A percentile compares a stretch with the other conserved stretches of the same genome.
phyloP scores from a whole-genome alignment of 2,888 invertebrate species.

The Amphipoea oculea region DNA sequence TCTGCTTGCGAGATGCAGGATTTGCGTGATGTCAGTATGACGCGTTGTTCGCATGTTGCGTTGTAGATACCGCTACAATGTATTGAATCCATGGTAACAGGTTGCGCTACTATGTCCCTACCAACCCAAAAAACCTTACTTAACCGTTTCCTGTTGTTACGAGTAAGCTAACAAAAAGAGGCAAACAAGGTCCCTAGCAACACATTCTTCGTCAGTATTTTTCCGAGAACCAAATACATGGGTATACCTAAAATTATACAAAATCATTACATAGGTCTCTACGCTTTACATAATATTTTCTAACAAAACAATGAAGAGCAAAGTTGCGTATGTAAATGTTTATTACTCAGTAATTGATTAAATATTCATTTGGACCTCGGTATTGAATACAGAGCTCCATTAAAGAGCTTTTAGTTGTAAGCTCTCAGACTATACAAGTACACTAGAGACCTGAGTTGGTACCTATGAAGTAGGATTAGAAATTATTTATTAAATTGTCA shows the following conservation, averaged over 20 bases:
- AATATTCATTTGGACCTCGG: slow-evolving; percentile 55
- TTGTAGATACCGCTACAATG: background rate
- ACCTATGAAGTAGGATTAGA: slow-evolving; percentile 11
- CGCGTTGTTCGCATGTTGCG: too few relatives aligned
- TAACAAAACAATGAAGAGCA: slow-evolving; percentile 20
- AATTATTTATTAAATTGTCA: slow-evolving; percentile 11
- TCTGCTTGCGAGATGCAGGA: too few relatives aligned
- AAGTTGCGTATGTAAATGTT: slow-evolving; percentile 38
- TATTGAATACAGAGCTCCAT: slow-evolving; percentile 31
- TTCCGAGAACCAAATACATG: background rate
- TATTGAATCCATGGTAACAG: background rate
- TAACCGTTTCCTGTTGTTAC: background rate
- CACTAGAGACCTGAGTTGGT: slow-evolving; percentile 3
- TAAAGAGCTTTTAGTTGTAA: slow-evolving; percentile 46
- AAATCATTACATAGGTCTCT: slow-evolving; percentile 1
- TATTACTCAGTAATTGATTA: slow-evolving; percentile 42
- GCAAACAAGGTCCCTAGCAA: slow-evolving; percentile 3
- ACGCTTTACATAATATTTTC: slow-evolving; percentile 17
- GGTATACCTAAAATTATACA: background rate
- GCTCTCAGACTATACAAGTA: slow-evolving; percentile 29
- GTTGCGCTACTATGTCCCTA: too few relatives aligned
- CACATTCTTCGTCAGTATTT: background rate
- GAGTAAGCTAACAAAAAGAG: background rate
- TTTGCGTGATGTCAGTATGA: too few relatives aligned
- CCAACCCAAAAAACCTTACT: background rate